Evolutionary conservation across 2,888 invertebrate genomes (phyloP).

Genomic region (Julus scanicus): DNA sequence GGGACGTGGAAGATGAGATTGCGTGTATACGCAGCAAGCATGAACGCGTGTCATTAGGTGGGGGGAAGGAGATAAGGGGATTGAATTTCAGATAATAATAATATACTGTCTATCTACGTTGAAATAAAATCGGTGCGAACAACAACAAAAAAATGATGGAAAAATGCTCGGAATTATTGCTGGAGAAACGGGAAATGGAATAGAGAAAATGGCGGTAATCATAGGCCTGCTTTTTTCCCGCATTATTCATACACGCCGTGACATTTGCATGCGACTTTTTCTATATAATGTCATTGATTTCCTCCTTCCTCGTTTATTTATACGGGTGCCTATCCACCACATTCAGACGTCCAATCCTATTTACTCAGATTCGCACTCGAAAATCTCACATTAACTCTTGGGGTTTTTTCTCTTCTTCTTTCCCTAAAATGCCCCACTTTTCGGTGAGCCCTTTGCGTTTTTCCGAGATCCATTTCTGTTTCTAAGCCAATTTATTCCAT

Average conservation of each 20-base stretch:
- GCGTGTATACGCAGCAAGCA: slow-evolving; percentile 22
- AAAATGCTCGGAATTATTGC: no score
- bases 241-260: neutral
- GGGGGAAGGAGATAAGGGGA: neutral
- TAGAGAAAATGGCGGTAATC: neutral
- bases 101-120: neutral
- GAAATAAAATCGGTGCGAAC: neutral
- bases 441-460: neutral
- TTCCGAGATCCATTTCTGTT: neutral
- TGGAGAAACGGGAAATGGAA: neutral
- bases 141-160: neutral
- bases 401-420: neutral
- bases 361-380: neutral
- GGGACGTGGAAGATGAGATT: neutral
- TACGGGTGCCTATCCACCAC: no score
- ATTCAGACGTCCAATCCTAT: neutral
- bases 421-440: neutral
- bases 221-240: neutral
- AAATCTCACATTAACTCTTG: neutral
- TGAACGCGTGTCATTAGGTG: slow-evolving; percentile 18
- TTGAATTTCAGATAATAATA: slow-evolving; percentile 33
- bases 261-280: neutral
- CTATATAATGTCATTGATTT: no score
- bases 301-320: neutral
- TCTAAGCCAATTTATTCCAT: slow-evolving; percentile 38